Conservation (phyloP, 2,888 invertebrate species). For the Cheilosia variabilis region DNA sequence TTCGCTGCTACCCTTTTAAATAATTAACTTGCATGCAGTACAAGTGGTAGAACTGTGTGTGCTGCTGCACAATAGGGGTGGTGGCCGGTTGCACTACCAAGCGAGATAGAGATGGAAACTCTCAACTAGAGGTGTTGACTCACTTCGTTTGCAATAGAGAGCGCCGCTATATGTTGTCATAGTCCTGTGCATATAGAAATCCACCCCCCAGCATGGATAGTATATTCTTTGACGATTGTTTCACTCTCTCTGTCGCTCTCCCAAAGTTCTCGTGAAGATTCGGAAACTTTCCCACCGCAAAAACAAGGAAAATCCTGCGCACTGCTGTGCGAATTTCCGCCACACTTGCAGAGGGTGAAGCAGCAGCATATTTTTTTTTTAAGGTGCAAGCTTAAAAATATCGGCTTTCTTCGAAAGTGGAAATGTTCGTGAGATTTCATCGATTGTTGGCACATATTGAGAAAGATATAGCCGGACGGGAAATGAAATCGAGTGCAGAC, state of each 20-base stretch:
- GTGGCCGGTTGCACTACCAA: conserved; percentile 68
- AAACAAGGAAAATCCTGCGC: conserved; percentile 59
- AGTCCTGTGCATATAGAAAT: conserved; percentile 67
- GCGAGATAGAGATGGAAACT: conserved; percentile 74
- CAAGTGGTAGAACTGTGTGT: conserved; percentile 64
- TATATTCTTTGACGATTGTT: conserved; percentile 59
- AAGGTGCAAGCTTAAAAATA: background rate
- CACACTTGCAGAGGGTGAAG: conserved; percentile 60
- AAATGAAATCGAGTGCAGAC: too few relatives aligned
- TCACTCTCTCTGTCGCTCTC: conserved; percentile 52
- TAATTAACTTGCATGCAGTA: conserved; percentile 74
- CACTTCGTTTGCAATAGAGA: conserved; percentile 67
- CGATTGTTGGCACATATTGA: too few relatives aligned
- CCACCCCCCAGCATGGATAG: conserved; percentile 41
- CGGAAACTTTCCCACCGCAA: conserved; percentile 50
- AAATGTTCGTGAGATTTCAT: too few relatives aligned
- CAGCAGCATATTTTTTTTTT: conserved; percentile 11
- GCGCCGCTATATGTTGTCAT: conserved; percentile 70
- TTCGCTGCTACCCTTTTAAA: conserved; percentile 64
- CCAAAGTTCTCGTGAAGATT: conserved; percentile 54
- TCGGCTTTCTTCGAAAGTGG: background rate
- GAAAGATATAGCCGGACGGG: too few relatives aligned
- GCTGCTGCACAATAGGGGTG: conserved; percentile 72
- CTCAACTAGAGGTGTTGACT: conserved; percentile 68
- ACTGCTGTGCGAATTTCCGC: conserved; percentile 31